Base-by-base conservation (phyloP, 2,113 vertebrate genomes). In the Arenaria interpres region DNA sequence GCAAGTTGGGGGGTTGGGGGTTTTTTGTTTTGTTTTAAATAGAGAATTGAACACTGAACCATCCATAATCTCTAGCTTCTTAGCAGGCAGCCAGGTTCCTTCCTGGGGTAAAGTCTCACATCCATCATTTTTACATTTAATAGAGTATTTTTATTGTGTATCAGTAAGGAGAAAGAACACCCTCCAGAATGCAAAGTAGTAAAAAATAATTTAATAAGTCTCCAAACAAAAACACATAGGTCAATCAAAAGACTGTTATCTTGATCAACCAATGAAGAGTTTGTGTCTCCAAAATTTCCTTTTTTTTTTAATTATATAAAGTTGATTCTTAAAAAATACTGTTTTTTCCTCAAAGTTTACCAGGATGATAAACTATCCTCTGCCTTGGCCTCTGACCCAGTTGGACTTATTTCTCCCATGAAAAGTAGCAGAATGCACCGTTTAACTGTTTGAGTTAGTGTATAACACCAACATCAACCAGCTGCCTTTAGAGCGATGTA, bases 1-100 rank as follows among this genome's bases (percentile, higher is more conserved):
- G 15, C 33, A 56, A 17, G 18, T 11, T 4, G 4, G 33, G 5
- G 2, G 15, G 51, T 48, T 9, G 7, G 4, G 13, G 16, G 1
- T 1, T 21, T 35, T 30, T 46, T 19, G 28, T 69, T n/a, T 51
- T 69, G 14, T 76, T 89, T 79, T 45, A 15, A 62, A 50, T 23
- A 88, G 33, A 67, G 12, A 72, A 74, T 20, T 86, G 20, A 73
- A 72, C 50, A 88, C 15, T 19, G 22, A 73, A 81, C 43, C 23
- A 59, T 53, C 7, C 24, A 43, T 37, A 63, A 45, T 32, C 23
- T 87, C 37, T 25, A 66, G 21, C 10, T 74, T 74, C n/a, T 62
- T 67, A 72, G 83, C 24, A 60, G 63, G 28, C 46, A 72, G 32
- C 4, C n/a, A 77, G 33, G 51, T 67, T 73, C n/a, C 33, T 68